Conservation (phyloP, 2,113 vertebrate genomes). For the Cyanoderma ruficeps region DNA sequence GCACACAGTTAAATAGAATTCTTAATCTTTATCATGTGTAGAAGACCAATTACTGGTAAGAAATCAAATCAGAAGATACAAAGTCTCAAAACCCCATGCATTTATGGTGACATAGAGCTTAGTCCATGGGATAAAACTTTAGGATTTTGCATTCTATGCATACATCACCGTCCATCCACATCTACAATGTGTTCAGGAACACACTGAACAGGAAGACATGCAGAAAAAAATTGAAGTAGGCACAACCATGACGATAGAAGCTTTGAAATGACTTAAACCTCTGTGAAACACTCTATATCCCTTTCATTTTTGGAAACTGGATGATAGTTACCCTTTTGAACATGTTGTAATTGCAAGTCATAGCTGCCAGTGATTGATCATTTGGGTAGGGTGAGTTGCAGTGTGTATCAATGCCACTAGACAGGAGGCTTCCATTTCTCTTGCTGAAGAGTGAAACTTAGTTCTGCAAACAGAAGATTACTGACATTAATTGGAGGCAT, state of each 20-base stretch:
- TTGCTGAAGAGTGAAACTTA: background rate
- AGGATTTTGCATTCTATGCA: background rate
- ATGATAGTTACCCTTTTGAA: background rate
- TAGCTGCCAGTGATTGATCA: background rate
- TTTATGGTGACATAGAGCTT: background rate
- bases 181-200: background rate
- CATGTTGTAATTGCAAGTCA: background rate
- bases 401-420: background rate
- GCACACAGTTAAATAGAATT: background rate
- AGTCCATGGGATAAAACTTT: background rate
- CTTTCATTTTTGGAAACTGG: background rate
- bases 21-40: background rate
- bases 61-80: background rate
- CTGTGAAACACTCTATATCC: background rate
- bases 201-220: background rate
- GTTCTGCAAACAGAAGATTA: slow-evolving; percentile 22
- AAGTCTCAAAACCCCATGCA: background rate
- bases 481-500: background rate
- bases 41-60: background rate
- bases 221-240: background rate
- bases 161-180: background rate
- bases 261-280: slow-evolving; percentile 10
- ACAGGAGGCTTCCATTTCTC: background rate
- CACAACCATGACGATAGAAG: background rate
- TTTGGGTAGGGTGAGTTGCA: background rate